Evolutionary conservation across 2,113 vertebrate species (phyloP).

Genomic region (Hiodon tergisus): DNA sequence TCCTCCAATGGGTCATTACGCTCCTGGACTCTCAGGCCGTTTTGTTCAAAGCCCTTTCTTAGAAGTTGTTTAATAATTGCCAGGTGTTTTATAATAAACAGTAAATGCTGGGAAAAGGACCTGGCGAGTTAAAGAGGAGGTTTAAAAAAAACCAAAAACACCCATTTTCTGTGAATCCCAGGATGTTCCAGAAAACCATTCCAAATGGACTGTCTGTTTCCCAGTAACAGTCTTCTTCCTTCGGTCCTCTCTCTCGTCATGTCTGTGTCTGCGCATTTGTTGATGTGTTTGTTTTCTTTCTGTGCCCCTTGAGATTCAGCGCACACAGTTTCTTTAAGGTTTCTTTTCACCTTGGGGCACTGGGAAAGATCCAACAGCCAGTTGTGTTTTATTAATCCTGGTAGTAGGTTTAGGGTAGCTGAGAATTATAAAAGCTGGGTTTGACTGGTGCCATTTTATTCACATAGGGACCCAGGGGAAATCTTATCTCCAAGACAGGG

Average conservation of each 20-base stretch:
- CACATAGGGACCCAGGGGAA: no score
- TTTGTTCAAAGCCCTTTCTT: slow-evolving; percentile 8
- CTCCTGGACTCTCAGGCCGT: neutral
- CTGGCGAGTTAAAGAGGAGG: neutral
- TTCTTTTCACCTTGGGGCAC: no score
- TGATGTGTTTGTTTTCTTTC: neutral
- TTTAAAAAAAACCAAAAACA: neutral
- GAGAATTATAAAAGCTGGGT: no score
- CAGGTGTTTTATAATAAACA: slow-evolving; percentile 4
- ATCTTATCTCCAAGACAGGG: no score
- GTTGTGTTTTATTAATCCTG: no score
- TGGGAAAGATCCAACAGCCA: no score
- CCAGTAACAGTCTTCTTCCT: neutral
- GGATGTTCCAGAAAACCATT: neutral
- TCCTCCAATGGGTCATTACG: slow-evolving; percentile 16
- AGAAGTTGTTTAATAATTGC: slow-evolving; percentile 19
- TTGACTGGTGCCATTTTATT: no score
- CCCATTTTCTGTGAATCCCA: neutral
- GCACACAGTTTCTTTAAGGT: no score
- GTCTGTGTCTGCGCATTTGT: neutral
- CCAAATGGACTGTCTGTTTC: neutral
- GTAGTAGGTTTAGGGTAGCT: no score
- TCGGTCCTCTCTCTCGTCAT: neutral
- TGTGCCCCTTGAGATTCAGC: no score
- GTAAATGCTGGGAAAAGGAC: neutral